These are phyloP conservation scores for Alaudala cheleensis DNA, from an alignment of 2,113 vertebrate species.

Conservation along the genomic window DNA sequence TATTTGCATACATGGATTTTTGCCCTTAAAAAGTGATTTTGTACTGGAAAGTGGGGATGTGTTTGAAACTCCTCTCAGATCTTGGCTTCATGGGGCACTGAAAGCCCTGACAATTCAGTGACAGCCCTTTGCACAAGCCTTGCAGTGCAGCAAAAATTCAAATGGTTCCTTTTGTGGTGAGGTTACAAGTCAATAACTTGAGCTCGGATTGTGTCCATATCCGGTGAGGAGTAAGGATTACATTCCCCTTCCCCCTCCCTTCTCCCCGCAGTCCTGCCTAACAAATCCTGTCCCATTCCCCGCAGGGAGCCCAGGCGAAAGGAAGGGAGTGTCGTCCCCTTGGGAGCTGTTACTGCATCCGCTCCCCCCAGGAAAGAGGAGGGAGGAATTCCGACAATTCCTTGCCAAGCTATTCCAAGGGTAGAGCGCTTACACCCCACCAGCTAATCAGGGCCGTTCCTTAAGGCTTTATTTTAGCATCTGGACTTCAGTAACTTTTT, in stretches of 20 bases:
- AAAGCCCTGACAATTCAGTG: not conserved
- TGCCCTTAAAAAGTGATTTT: not conserved
- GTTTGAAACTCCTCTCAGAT: not conserved
- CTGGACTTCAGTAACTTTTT: conserved; percentile 43
- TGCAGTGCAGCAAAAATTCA: not conserved
- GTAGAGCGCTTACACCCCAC: conserved; percentile 4
- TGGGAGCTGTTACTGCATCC: not conserved
- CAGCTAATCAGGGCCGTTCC: conserved; percentile 16
- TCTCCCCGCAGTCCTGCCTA: not conserved
- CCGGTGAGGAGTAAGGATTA: not conserved
- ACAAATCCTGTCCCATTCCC: not conserved
- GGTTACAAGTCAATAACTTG: not conserved
- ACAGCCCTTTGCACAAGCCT: not conserved
- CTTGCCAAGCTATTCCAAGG: conserved; percentile 45
- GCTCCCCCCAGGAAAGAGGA: conserved; percentile 27
- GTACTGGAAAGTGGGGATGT: not conserved
- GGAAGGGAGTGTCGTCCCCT: conserved; percentile 26
- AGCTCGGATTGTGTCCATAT: not conserved
- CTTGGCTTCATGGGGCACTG: not conserved
- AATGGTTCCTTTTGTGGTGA: not conserved
- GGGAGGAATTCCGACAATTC: conserved; percentile 26
- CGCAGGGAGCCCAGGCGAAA: not conserved
- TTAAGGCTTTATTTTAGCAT: conserved; percentile 53
- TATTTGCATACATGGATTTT: not conserved
- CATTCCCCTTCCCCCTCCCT: not conserved